phyloP scores from a whole-genome alignment of 2,888 invertebrate species.

The Xestia c-nigrum region DNA sequence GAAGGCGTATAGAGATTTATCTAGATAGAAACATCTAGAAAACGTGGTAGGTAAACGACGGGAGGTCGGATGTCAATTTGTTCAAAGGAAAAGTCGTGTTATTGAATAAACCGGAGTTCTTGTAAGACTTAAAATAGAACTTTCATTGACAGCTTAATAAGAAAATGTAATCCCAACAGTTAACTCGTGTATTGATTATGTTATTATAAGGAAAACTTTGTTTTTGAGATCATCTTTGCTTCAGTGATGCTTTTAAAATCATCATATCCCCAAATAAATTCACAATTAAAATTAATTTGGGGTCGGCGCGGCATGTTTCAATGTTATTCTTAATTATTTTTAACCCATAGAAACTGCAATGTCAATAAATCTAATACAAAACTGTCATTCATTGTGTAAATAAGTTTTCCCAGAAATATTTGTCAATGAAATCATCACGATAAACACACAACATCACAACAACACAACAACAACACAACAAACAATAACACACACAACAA shows the following conservation, averaged over 20 bases:
- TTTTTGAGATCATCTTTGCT: neutral
- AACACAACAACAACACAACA: too few species aligned
- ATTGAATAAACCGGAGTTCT: constrained; percentile 2
- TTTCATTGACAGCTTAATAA: neutral
- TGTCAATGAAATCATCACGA: too few species aligned
- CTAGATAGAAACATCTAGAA: constrained; percentile 36
- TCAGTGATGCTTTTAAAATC: neutral
- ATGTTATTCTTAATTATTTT: neutral
- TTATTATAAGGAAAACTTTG: neutral
- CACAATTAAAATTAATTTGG: neutral
- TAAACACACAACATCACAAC: too few species aligned
- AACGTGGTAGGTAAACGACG: constrained; percentile 16
- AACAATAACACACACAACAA: too few species aligned
- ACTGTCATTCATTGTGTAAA: neutral
- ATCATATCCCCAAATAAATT: neutral
- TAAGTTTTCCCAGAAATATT: neutral
- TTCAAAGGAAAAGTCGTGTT: neutral
- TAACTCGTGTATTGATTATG: neutral
- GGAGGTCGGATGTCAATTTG: constrained; percentile 13
- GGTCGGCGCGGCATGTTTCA: neutral
- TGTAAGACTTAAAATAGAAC: neutral
- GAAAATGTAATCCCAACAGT: neutral
- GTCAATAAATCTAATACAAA: neutral
- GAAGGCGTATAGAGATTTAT: constrained; percentile 34
- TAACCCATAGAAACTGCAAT: neutral